Evolutionary conservation across 2,888 invertebrate species (phyloP).

Genomic region (Proisotoma minuta): DNA sequence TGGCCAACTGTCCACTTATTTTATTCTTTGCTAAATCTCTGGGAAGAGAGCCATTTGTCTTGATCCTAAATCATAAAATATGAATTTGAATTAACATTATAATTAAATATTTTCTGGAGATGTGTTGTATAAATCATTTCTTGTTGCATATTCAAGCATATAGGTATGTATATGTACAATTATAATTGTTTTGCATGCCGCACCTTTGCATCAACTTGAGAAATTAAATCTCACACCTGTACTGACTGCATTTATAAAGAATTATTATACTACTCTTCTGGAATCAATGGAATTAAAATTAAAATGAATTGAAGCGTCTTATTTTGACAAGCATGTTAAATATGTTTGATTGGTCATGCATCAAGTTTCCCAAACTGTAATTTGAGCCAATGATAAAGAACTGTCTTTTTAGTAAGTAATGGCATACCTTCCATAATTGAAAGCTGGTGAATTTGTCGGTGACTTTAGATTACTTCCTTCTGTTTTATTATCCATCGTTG

Average conservation of each 20-base stretch:
- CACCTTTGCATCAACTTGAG: too few species aligned
- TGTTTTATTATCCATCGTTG: too few species aligned
- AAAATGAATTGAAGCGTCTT: neutral
- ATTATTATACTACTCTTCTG: neutral
- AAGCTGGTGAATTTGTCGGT: neutral
- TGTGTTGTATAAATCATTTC: too few species aligned
- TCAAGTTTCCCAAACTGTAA: neutral
- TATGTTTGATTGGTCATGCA: neutral
- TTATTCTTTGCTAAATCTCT: constrained; percentile 56
- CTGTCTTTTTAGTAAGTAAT: neutral
- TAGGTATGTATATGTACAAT: too few species aligned
- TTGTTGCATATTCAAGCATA: too few species aligned
- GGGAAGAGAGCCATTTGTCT: constrained; percentile 83
- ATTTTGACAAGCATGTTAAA: neutral
- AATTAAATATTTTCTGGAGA: too few species aligned
- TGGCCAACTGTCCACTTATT: constrained; percentile 2
- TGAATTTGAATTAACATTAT: constrained; percentile 20
- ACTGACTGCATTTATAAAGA: neutral
- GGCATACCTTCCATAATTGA: constrained; percentile 7
- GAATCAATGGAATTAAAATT: neutral
- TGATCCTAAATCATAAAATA: constrained; percentile 62
- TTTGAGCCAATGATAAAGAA: neutral
- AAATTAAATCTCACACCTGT: too few species aligned
- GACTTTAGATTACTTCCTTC: constrained; percentile 5
- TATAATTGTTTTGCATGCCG: too few species aligned